phyloP scores from a whole-genome alignment of 2,888 invertebrate genomes.

The Cremastobaeus sp. region DNA sequence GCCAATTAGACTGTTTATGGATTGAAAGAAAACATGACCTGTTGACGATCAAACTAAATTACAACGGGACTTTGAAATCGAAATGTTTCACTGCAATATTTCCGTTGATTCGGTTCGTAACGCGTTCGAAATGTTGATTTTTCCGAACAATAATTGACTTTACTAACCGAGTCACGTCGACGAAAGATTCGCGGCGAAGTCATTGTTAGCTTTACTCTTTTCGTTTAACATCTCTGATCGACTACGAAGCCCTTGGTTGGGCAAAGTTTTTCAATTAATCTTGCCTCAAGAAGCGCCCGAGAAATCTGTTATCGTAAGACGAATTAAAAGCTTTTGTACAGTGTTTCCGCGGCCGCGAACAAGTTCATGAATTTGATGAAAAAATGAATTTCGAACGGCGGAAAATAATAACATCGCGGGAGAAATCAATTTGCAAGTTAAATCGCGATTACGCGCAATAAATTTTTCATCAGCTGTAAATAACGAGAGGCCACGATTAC shows the following conservation, averaged over 20 bases:
- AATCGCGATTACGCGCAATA: too few species aligned
- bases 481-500: not conserved
- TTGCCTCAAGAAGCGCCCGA: slow-evolving; percentile 20
- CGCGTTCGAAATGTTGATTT: slow-evolving; percentile 42
- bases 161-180: slow-evolving; percentile 49
- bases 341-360: too few species aligned
- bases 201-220: slow-evolving; percentile 50
- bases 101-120: slow-evolving; percentile 10
- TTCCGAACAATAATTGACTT: slow-evolving; percentile 53
- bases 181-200: slow-evolving; percentile 28
- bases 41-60: too few species aligned
- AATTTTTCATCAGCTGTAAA: too few species aligned
- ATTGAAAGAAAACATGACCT: too few species aligned
- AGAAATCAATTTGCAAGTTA: too few species aligned
- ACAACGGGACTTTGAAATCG: slow-evolving; percentile 24
- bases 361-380: too few species aligned
- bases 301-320: slow-evolving; percentile 22
- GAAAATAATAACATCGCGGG: too few species aligned
- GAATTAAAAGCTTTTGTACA: slow-evolving; percentile 20
- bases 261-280: slow-evolving; percentile 62
- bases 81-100: slow-evolving; percentile 18
- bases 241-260: slow-evolving; percentile 25
- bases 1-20: too few species aligned
- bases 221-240: slow-evolving; percentile 38
- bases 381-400: too few species aligned